A percentile compares a stretch with the other conserved stretches of the same genome.
phyloP scores from a whole-genome alignment of 2,797 vertebrate species.

The Dallia pectoralis region DNA sequence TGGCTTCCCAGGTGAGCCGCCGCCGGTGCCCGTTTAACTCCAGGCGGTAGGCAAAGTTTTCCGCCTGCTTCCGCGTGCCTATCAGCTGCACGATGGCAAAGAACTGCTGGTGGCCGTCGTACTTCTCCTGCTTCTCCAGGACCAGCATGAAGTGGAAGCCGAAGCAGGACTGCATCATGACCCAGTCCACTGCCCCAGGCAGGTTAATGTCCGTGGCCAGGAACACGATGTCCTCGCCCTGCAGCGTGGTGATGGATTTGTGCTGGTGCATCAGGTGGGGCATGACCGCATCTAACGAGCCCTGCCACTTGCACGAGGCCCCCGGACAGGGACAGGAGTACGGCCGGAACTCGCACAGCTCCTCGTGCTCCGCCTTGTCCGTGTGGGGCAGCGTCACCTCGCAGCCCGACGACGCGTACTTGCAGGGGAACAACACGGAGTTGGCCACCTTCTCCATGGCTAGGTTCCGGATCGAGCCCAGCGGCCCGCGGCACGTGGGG shows the following conservation, averaged over 20 bases:
- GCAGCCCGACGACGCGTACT: slow-evolving; percentile 94
- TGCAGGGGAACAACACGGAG: slow-evolving; percentile 97
- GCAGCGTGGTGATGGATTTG: slow-evolving; percentile 96
- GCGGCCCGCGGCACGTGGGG: slow-evolving; percentile 92
- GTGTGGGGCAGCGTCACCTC: slow-evolving; percentile 93
- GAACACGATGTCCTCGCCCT: slow-evolving; percentile 97
- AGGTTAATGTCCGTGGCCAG: slow-evolving; percentile 98
- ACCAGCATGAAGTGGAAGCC: slow-evolving; percentile 97
- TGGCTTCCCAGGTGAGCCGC: slow-evolving; percentile 94
- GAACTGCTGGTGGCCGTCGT: slow-evolving; percentile 93
- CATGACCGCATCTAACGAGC: slow-evolving; percentile 96
- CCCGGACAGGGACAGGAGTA: slow-evolving; percentile 96
- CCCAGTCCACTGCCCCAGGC: slow-evolving; percentile 97
- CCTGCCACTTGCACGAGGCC: slow-evolving; percentile 97
- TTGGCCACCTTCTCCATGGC: slow-evolving; percentile 99
- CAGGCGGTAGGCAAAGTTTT: slow-evolving; percentile 92
- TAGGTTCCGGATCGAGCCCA: slow-evolving; percentile 98
- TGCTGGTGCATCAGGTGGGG: slow-evolving; percentile 98
- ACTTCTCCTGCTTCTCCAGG: slow-evolving; percentile 94
- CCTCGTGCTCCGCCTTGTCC: slow-evolving; percentile 95
- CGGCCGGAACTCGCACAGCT: slow-evolving; percentile 97
- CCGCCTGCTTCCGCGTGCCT: slow-evolving; percentile 91
- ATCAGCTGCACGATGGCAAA: slow-evolving; percentile 94
- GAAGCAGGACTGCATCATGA: slow-evolving; percentile 99
- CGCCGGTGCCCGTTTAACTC: slow-evolving; percentile 91